Evolutionary conservation across 2,888 invertebrate species (phyloP).

Genomic region (Siphonodentalium dalli): DNA sequence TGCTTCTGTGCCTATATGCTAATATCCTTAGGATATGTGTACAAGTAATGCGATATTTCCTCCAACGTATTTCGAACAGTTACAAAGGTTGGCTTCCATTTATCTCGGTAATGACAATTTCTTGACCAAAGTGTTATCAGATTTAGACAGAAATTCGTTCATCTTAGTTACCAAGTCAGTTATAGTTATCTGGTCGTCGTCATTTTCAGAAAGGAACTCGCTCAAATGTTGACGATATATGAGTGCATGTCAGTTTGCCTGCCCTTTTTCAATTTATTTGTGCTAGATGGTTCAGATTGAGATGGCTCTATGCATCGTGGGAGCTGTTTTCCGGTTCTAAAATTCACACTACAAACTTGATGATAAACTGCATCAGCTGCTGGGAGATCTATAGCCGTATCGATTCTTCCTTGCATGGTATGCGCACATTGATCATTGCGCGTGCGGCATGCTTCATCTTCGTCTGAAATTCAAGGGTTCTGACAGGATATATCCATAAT

Average conservation of each 20-base stretch:
- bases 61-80: conserved; percentile 22
- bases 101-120: conserved; percentile 23
- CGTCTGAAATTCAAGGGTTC: conserved; percentile 1
- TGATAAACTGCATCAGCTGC: conserved; percentile 14
- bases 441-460: conserved; percentile 5
- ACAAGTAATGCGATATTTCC: conserved; percentile 19
- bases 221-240: background rate
- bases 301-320: background rate
- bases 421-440: conserved; percentile 10
- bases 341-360: conserved; percentile 2
- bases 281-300: too few relatives aligned
- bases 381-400: conserved; percentile 5
- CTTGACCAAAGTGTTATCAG: conserved; percentile 24
- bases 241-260: background rate
- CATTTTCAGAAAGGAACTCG: background rate
- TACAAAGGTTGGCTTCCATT: conserved; percentile 23
- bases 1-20: conserved; percentile 16
- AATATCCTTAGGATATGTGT: conserved; percentile 5
- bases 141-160: background rate
- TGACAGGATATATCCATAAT: background rate
- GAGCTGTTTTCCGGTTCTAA: conserved; percentile 3
- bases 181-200: conserved; percentile 5
- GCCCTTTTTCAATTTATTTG: background rate
- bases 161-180: background rate
- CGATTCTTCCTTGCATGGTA: conserved; percentile 3